Percentiles rank a stretch among this genome's conserved stretches.
These are phyloP conservation scores for Iguana delicatissima DNA, from an alignment of 2,797 vertebrate genomes.

Conservation along the genomic window DNA sequence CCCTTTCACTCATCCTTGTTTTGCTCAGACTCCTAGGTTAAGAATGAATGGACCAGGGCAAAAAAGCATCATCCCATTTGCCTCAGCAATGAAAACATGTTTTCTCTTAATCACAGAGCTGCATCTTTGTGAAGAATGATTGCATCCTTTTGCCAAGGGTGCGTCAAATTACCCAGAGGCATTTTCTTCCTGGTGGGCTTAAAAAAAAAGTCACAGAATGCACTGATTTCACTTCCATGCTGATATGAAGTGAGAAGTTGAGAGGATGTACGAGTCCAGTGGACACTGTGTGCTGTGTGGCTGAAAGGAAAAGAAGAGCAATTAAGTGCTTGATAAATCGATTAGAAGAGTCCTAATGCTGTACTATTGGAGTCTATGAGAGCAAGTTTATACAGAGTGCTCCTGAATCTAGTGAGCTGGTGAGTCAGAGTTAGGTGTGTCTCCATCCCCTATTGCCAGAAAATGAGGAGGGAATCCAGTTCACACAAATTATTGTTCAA, in stretches of 20 bases:
- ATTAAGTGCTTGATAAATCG: slow-evolving; percentile 40
- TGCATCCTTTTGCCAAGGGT: background rate
- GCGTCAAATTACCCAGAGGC: background rate
- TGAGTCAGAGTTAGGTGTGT: slow-evolving; percentile 43
- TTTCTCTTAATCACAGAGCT: background rate
- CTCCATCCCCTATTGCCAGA: slow-evolving; percentile 15
- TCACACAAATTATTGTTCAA: slow-evolving; percentile 2
- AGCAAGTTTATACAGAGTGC: slow-evolving; percentile 25
- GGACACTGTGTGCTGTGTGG: background rate
- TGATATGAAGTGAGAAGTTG: background rate
- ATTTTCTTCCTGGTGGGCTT: background rate
- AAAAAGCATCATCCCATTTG: background rate
- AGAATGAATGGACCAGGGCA: background rate
- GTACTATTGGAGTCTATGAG: slow-evolving; percentile 6
- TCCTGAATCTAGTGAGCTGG: background rate
- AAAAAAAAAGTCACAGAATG: background rate
- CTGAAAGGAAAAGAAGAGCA: slow-evolving; percentile 19
- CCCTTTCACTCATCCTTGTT: background rate
- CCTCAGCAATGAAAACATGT: background rate
- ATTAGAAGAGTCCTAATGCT: slow-evolving; percentile 33
- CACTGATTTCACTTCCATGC: background rate
- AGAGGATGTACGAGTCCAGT: background rate
- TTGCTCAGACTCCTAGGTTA: background rate
- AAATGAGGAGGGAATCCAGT: background rate
- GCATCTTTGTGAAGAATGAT: background rate